Conservation (phyloP, 2,113 vertebrate species). For the Microtus ochrogaster region DNA sequence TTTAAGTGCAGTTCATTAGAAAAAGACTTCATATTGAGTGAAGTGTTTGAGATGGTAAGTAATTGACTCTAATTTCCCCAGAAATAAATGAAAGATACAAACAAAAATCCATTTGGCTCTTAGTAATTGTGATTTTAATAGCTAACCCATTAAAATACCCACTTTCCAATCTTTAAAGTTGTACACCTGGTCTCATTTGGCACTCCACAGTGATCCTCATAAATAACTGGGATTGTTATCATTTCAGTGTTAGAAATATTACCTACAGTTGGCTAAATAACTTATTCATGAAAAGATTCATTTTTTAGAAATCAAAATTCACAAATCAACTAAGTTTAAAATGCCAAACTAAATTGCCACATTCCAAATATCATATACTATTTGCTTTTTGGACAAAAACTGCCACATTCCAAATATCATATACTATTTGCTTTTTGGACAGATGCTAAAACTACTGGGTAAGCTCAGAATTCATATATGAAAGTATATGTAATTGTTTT, state of each 20-base stretch:
- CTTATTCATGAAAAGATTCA: not conserved
- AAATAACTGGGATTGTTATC: not conserved
- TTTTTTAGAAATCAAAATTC: not conserved
- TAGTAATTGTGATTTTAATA: not conserved
- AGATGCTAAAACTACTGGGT: not conserved
- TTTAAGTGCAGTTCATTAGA: not conserved
- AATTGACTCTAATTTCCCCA: not conserved
- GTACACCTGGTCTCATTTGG: not conserved
- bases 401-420: no score
- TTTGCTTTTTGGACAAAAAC: not conserved
- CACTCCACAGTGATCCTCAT: not conserved
- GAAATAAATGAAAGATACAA: not conserved
- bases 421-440: not conserved
- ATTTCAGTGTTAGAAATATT: conserved; percentile 1
- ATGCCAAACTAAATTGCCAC: not conserved
- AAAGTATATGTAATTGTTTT: not conserved
- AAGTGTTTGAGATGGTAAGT: not conserved
- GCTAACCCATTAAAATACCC: not conserved
- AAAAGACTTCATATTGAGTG: not conserved
- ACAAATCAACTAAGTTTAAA: not conserved
- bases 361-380: not conserved
- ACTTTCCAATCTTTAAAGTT: not conserved
- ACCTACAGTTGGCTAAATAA: not conserved
- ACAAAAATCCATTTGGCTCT: not conserved
- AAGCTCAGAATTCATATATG: not conserved